Evolutionary conservation across 2,888 invertebrate genomes (phyloP), one percentile per base, ranked within the genome.

Genomic region (Orchestes rusci): DNA sequence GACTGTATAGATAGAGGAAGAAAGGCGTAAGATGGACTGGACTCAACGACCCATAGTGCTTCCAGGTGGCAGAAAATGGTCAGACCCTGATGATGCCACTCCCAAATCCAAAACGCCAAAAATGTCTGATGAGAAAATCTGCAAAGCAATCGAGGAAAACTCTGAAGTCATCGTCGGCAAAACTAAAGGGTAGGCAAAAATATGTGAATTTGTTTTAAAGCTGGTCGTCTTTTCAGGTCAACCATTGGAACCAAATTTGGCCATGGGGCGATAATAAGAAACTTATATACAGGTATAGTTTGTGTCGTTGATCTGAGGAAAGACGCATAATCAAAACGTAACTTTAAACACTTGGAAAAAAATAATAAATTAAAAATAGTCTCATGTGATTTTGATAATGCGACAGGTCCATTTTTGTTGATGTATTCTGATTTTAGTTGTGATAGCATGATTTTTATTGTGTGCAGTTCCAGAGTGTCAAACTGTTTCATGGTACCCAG

Each of bases 81-180:
- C 79, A 58, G 77, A 83, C 36, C 88, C 92, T 2, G 82, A 88
- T 60, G 89, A 90, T 60, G 84, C 90, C 31, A 56, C 56, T 20
- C 48, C 45, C 2, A 54, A 54, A 38, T 50, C 53, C 18, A 55
- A 58, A 31, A 60, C 58, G 36, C 61, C 63, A n/a, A 63, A 62
- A 56, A 92, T 88, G 74, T 84, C 90, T 52, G 91, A 94, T 56
- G 83, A 88, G 59, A 83, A 85, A 70, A 88, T 95, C 45, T 84
- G 86, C 13, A 86, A 91, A 62, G 84, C 88, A 1, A 73, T 94
- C 52, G 80, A 83, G 45, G 80, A 84, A 4, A 92, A 91, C 66
- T 82, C 90, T 1, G 90, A 92, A 71, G 78, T 91, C 30, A 82
- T 94, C 48, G 78, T 82, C 42, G 89, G 90, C 53, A 83, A 83